Base-by-base conservation (phyloP, 92 coral and sea anemone species). In the Palythoa grandiflora region DNA sequence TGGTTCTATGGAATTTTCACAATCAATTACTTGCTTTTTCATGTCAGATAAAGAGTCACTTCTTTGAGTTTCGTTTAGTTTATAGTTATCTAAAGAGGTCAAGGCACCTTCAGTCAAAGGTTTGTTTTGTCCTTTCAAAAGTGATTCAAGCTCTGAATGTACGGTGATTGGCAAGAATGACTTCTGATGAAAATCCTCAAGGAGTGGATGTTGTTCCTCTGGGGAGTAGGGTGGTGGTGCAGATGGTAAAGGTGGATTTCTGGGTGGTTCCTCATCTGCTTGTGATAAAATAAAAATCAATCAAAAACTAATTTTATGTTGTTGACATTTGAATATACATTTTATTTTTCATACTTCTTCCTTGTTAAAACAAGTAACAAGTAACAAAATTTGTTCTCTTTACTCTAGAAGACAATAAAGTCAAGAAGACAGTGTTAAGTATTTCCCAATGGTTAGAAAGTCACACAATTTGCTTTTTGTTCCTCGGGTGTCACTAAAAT, bases 231-330 rank as follows among this genome's bases (percentile, higher is more conserved):
- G 74, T 3, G 88, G 75, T 50, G 90, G 85, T 37, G 84, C 11
- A 4, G 71, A 88, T 4, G 92, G 94, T 63, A 88, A 48, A 19
- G 94, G 92, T 19, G 93, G 91, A 37, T 71, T 37, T 55, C 14
- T 13, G 14, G 94, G 92, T 51, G 70, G 90, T 11, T 74, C 84
- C 54, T 91, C 94, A 84, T 51, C 94, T 91, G 74, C 8, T 61
- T 76, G 50, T 38, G 12, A 17, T 5, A 73, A 17, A 0, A 2
- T 38, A 35, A 37, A n/a, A 59, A 50, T 21, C 40, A 40, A 44
- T 20, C 3, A 12, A 37, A 1, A 55, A 4, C 1, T 78, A 13
- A 35, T 37, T 11, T 75, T 8, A 19, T 39, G 20, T 44, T 37
- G 19, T 12, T 44, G 38, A 38, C 7, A 73, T 17, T 73, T 38